Percentiles rank a stretch among this genome's conserved stretches.
Conservation (phyloP, 2,797 vertebrate species). For the Spatula versicolor region DNA sequence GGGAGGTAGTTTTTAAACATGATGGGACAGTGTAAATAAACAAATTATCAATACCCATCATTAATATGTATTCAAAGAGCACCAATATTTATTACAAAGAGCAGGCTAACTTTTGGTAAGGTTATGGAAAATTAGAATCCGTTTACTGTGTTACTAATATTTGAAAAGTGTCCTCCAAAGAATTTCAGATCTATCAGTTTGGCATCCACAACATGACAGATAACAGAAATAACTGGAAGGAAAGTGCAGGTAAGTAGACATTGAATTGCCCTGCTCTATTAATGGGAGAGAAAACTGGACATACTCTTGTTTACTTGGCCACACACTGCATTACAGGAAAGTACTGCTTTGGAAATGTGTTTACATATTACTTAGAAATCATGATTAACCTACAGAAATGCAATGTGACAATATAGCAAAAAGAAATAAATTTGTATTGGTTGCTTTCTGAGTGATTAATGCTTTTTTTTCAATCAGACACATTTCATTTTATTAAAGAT, state of each 20-base stretch:
- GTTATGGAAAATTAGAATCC: conserved; percentile 52
- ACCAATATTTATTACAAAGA: conserved; percentile 61
- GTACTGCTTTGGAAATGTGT: conserved; percentile 2
- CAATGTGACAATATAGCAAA: conserved; percentile 42
- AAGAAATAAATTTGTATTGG: conserved; percentile 45
- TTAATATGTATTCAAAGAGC: conserved; percentile 61
- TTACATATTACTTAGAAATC: conserved; percentile 39
- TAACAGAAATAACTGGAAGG: conserved; percentile 58
- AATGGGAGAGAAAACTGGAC: conserved; percentile 45
- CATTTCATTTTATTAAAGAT: conserved; percentile 72
- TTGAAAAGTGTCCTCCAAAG: conserved; percentile 56
- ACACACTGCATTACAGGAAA: background rate
- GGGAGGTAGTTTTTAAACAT: conserved; percentile 28
- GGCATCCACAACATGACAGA: conserved; percentile 42
- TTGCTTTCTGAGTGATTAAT: conserved; percentile 64
- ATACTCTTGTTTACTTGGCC: conserved; percentile 26
- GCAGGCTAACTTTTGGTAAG: conserved; percentile 58
- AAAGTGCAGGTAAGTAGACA: conserved; percentile 37
- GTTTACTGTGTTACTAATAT: conserved; percentile 37
- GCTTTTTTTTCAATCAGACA: conserved; percentile 40
- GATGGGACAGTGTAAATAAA: conserved; percentile 57
- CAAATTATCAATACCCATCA: conserved; percentile 63
- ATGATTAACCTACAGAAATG: conserved; percentile 56
- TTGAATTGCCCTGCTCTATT: conserved; percentile 17
- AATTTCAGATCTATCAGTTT: conserved; percentile 20